Evolutionary conservation across 2,797 vertebrate species (phyloP), one percentile per base, ranked within the genome.

Genomic region (Falco novaeseelandiae): DNA sequence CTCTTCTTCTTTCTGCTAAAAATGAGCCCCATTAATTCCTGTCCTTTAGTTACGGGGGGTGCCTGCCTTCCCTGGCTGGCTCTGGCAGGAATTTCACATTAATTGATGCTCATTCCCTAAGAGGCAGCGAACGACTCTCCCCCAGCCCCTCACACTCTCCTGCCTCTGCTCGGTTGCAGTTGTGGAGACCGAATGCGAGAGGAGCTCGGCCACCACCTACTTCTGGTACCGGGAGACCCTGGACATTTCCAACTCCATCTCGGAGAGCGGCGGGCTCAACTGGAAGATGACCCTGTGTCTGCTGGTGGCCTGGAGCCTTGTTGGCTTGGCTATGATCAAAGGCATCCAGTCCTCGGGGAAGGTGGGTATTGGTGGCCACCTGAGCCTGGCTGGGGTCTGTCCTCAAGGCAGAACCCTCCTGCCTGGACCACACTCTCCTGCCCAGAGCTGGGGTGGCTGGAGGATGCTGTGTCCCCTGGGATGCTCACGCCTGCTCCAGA

Each of bases 311-410:
- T 99, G 99, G 99, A 98, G 99, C 96, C 95, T 99, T 10, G 99
- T 99, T 95, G 99, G 99, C 87, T 83, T 99, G 98, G 99, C 99
- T 8, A 99, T 99, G 82, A 99, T 99, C 96, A 99, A 99, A 97
- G 99, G 99, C 94, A 99, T 99, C 97, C 99, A 99, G 98, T 99
- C 99, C 59, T 99, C 99, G 0, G 99, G 99, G 88, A 99, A 99
- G 99, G 99, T 99, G 95, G 97, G 97, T 83, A 0, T 8, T 0
- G 6, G 66, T 78, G 93, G 59, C 61, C 67, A 5, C 58, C 54
- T 9, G 62, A 36, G 51, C 65, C 44, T 7, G 44, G 21, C 52
- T 34, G 52, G 65, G 57, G 17, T 81, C 67, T 66, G 46, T 32
- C 29, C 30, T 73, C 2, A 5, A 5, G 21, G 67, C 66, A 87